Evolutionary conservation across 2,797 vertebrate genomes (phyloP).

Genomic region (Calcarius lapponicus): DNA sequence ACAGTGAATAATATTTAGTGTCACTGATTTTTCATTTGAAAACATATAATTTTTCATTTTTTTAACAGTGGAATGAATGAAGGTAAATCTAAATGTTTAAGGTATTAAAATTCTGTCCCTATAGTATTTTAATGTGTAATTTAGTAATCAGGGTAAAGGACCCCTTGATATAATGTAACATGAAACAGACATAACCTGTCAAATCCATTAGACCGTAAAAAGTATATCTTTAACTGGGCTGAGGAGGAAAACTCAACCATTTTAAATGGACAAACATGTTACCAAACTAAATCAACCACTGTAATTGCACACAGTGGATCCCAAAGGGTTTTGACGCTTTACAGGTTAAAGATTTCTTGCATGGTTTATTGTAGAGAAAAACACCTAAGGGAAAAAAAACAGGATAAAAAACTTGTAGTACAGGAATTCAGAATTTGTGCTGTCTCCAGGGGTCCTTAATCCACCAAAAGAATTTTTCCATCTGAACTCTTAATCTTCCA

Average conservation of each 20-base stretch:
- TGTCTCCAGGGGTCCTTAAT: conserved; percentile 37
- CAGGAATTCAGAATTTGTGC: neutral
- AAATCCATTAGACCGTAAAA: neutral
- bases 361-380: conserved; percentile 6
- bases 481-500: conserved; percentile 33
- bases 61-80: neutral
- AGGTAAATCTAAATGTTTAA: neutral
- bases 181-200: neutral
- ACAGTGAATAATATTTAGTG: neutral
- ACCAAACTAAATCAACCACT: neutral
- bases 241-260: neutral
- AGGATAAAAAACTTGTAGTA: conserved; percentile 13
- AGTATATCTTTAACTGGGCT: neutral
- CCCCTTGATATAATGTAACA: neutral
- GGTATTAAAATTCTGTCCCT: neutral
- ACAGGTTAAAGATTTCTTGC: neutral
- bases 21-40: neutral
- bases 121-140: neutral
- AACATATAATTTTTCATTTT: neutral
- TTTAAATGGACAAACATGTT: neutral
- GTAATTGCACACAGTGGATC: neutral
- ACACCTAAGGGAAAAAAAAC: neutral
- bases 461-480: neutral
- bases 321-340: neutral
- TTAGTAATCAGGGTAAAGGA: neutral